phyloP scores from a whole-genome alignment of 92 coral and sea anemone species.

The Nematostella vectensis region DNA sequence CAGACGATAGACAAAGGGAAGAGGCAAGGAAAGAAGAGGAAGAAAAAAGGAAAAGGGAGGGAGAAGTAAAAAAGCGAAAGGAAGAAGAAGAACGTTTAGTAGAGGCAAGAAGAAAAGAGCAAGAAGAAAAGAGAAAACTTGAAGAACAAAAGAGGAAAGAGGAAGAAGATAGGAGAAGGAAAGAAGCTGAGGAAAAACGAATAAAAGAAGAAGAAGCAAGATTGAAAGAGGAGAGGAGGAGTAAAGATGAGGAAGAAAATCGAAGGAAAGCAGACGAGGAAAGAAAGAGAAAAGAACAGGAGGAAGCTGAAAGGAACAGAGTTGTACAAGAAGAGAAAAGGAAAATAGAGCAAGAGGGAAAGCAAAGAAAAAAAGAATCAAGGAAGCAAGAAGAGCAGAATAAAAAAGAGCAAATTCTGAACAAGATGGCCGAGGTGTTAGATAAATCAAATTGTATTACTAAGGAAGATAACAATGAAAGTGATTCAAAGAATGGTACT shows the following conservation, averaged over 20 bases:
- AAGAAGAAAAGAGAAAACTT: slow-evolving; percentile 9
- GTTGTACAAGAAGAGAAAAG: slow-evolving; percentile 1
- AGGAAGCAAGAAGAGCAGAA: background rate
- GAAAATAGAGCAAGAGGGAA: slow-evolving; percentile 1
- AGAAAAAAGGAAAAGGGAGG: slow-evolving; percentile 8
- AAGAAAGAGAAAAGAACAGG: slow-evolving; percentile 4
- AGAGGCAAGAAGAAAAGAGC: slow-evolving; percentile 3
- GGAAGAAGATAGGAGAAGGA: slow-evolving; percentile 8
- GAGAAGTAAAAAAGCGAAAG: slow-evolving; percentile 5
- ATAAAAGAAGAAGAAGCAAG: slow-evolving; percentile 16
- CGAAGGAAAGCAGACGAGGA: slow-evolving; percentile 6
- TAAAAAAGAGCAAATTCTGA: background rate
- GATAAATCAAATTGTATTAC: background rate
- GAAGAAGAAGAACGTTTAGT: slow-evolving; percentile 3
- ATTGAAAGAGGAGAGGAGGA: slow-evolving; percentile 6
- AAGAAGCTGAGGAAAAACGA: slow-evolving; percentile 2
- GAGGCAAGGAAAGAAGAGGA: slow-evolving; percentile 7
- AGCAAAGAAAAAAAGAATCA: background rate
- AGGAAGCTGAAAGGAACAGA: slow-evolving; percentile 3
- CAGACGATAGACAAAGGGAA: slow-evolving; percentile 8
- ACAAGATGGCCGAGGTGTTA: too few relatives aligned
- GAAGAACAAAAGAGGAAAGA: slow-evolving; percentile 11
- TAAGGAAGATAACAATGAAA: background rate
- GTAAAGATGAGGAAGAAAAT: slow-evolving; percentile 11
- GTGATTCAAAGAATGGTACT: background rate